phyloP scores from a whole-genome alignment of 2,113 vertebrate species.

The Melierax canorus region DNA sequence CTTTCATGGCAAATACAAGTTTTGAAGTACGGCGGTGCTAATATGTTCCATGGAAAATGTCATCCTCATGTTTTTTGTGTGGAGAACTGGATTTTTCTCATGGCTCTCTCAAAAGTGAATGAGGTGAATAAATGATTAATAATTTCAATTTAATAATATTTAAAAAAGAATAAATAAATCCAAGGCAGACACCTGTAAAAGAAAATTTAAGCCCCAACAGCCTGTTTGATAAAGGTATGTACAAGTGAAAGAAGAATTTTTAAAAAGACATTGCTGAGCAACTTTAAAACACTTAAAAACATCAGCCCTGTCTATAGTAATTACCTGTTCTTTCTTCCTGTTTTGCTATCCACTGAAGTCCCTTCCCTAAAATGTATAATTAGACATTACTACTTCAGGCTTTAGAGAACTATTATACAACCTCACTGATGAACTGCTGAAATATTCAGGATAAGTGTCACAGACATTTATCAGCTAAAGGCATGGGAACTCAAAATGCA shows the following conservation, averaged over 20 bases:
- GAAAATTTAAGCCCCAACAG: neutral
- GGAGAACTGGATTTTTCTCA: neutral
- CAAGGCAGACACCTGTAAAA: neutral
- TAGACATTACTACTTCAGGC: neutral
- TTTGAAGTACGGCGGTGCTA: neutral
- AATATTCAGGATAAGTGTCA: neutral
- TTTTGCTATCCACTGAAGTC: neutral
- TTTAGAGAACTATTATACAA: neutral
- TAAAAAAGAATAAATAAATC: neutral
- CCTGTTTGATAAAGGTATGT: neutral
- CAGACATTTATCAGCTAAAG: neutral
- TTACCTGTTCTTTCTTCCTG: neutral
- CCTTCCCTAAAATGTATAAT: neutral
- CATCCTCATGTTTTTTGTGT: neutral
- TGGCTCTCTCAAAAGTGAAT: neutral
- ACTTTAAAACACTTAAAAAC: neutral
- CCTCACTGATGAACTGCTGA: neutral
- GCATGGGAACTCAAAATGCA: neutral
- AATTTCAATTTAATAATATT: neutral
- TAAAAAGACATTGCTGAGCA: neutral
- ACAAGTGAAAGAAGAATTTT: neutral
- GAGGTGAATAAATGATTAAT: neutral
- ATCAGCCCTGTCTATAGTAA: neutral
- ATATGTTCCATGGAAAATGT: neutral
- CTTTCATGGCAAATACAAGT: neutral